Evolutionary conservation across 1,140 invertebrate genomes (phyloP), one percentile per base, ranked within the genome.

Genomic region (Calephelis virginiensis): DNA sequence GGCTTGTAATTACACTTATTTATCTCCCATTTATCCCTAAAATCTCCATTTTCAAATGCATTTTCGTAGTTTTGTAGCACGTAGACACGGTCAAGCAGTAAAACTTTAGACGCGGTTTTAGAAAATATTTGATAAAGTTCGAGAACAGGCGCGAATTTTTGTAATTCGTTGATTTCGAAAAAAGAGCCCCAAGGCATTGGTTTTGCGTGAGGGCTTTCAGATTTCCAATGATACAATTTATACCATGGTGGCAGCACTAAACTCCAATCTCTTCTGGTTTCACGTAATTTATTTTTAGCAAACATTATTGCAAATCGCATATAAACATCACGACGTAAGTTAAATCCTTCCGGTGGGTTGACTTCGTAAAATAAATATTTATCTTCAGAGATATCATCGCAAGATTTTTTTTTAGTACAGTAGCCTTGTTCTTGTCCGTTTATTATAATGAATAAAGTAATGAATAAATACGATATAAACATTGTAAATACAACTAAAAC

Each of bases 311-410:
- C 97, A 75, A 99, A 93, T 78, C 98, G 93, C 90, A 99, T 94
- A 77, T 98, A 99, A 9, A 99, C 98, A 93, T 99, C 98, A 69
- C 98, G 92, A 61, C 98, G 92, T 67, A 99, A 92, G 93, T 99
- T 99, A 82, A 99, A 99, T 0, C 98, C 98, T 93, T 99, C 98
- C 2, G 96, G 95, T 14, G 94, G 95, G 92, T 99, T 99, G 0
- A 99, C 95, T 90, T 99, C 97, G 89, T 99, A 99, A 38, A 99
- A 92, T 63, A 98, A 64, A 64, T 66, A 79, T 66, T 75, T 80
- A 61, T 72, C 66, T 45, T 49, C 12, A 10, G 17, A 47, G 49
- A 46, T 59, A 13, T 61, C 12, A 50, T 64, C 17, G 50, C 74
- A 76, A 50, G 50, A 61, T 67, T 69, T 40, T 10, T 28, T 14